Evolutionary conservation across 2,113 vertebrate species (phyloP), one percentile per base, ranked within the genome.

Genomic region (Pleuronectes platessa): DNA sequence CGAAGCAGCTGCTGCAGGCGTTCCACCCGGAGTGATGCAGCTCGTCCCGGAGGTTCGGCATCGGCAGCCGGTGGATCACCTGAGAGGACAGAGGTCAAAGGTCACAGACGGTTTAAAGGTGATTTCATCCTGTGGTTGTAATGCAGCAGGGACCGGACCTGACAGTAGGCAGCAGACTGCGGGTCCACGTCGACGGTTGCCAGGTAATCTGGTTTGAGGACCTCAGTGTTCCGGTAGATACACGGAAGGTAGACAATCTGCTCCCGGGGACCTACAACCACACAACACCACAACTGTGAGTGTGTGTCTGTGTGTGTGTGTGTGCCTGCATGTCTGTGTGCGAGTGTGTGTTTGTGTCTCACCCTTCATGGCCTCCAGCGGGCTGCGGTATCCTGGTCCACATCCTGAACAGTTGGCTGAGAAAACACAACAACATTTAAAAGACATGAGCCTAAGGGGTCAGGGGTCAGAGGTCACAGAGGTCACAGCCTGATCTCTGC

Each of bases 11-110:
- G 95, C 97, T 98, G 81, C 97, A 99, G 68, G 96, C 85, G 5
- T 99, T 99, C 98, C 98, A 99, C 0, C 98, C 98, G 0, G 95
- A 95, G 73, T 99, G 98, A 24, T 98, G 98, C 3, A 99, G 94
- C 88, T 99, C 97, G 0, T 99, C 98, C 0, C 90, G 86, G 0
- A 97, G 73, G 81, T 97, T 90, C 0, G 96, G 97, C 97, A 99
- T 96, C 20, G 96, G 93, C 76, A 99, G 92, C 21, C 97, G 95
- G 56, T 99, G 98, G 89, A 99, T 95, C 66, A 99, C 97, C 97
- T 98, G 17, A 26, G 1, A 9, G 59, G 31, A 17, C 37, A 3
- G 0, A 58, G 66, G 53, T 63, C 68, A 79, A 49, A 76, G 68
- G 61, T 79, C 61, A 69, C 17, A 11, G 3, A 8, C 26, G 31